A percentile compares a stretch with the other conserved stretches of the same genome.
Evolutionary conservation across 2,113 vertebrate genomes (phyloP).

Genomic region (Chaetodon trifascialis): DNA sequence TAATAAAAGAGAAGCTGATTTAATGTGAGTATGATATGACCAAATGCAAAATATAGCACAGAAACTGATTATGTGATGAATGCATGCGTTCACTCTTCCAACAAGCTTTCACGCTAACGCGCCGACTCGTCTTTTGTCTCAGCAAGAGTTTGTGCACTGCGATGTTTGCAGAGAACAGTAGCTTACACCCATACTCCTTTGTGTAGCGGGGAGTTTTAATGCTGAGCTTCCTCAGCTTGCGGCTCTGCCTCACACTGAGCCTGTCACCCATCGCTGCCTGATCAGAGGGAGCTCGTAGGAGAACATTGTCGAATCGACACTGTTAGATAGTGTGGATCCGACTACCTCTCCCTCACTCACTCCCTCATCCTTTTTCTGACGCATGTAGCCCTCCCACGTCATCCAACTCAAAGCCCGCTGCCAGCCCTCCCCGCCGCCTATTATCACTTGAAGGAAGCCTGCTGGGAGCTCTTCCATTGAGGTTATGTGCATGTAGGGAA

Average conservation of each 20-base stretch:
- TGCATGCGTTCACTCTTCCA: background rate
- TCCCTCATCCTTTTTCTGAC: slow-evolving; percentile 38
- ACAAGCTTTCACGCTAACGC: background rate
- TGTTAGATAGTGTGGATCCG: slow-evolving; percentile 21
- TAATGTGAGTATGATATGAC: background rate
- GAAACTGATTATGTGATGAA: background rate
- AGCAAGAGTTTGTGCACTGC: background rate
- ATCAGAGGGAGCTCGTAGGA: slow-evolving; percentile 46
- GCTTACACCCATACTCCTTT: background rate
- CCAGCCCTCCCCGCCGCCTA: slow-evolving; percentile 18
- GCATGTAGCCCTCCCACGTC: slow-evolving; percentile 55
- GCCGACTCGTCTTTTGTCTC: background rate
- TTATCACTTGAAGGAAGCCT: slow-evolving; percentile 30
- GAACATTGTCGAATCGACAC: slow-evolving; percentile 37
- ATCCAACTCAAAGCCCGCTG: slow-evolving; percentile 24
- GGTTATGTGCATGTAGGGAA: slow-evolving; percentile 4
- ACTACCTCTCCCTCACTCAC: slow-evolving; percentile 7
- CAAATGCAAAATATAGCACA: background rate
- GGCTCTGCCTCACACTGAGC: slow-evolving; percentile 19
- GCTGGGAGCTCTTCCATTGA: slow-evolving; percentile 12
- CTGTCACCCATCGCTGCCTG: slow-evolving; percentile 48
- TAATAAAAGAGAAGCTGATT: background rate
- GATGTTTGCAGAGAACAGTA: slow-evolving; percentile 5
- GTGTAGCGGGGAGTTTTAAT: background rate
- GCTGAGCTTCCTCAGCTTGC: slow-evolving; percentile 7